Base-by-base conservation (phyloP, 2,888 invertebrate genomes). In the Pollenia amentaria region DNA sequence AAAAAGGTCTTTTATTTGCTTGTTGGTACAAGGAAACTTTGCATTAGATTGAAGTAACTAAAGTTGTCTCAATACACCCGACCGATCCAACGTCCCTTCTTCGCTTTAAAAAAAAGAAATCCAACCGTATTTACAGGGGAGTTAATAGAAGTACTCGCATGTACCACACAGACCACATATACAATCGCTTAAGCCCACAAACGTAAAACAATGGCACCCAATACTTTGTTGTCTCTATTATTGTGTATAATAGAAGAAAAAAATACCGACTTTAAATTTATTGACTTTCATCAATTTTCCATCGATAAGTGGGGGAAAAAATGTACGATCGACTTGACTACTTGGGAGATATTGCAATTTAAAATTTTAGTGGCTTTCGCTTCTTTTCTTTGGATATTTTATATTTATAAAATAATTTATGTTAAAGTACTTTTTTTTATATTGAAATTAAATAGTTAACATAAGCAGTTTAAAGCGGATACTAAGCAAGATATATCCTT, bases 201-300 rank as follows among this genome's bases (percentile, higher is more conserved):
- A 21, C 21, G 4, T 12, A 40, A 40, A 81, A 67, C 3, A 42
- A 51, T 16, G 9, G n/a, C 14, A 42, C 55, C 6, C 8, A 69
- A 44, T 57, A 72, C 46, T 38, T 53, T 51, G 67, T 12, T 79
- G 84, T 51, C 18, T 51, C 44, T 42, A 18, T 51, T 48, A 60
- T 16, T 48, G n/a, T 18, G 57, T 73, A 14, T 3, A 69, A 67
- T 57, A 14, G 40, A 60, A 42, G 12, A 40, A 16, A 38, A 67
- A 44, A n/a, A 76, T n/a, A 29, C 29, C 11, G 6, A 69, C 14
- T 1, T 60, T 53, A 65, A 85, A 85, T 85, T 85, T 85, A 85
- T 85, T 73, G 65, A 85, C 85, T 85, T 77, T 81, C 80, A 67
- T 76, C 67, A 72, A 53, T 55, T 75, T 78, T 75, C 48, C 29